These are phyloP conservation scores for Corydoras maculifer DNA, from an alignment of 2,113 vertebrate species.

Conservation along the genomic window DNA sequence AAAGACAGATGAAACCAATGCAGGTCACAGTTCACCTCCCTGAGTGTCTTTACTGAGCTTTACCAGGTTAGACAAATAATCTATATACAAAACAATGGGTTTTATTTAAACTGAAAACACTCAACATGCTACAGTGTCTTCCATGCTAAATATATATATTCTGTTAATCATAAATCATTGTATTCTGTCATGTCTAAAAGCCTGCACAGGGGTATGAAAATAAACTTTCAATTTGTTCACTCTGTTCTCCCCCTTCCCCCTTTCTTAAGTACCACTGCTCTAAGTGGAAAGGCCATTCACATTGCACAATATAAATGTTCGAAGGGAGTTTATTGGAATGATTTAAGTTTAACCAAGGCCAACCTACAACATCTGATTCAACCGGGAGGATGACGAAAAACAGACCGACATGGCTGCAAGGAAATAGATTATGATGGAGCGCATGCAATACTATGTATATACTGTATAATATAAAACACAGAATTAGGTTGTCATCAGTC, in stretches of 20 bases:
- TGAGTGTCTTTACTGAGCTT: constrained; percentile 24
- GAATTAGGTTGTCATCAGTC: background rate
- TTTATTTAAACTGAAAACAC: background rate
- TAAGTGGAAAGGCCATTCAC: background rate
- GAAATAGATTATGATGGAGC: constrained; percentile 6
- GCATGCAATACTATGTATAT: constrained; percentile 2
- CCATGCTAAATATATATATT: background rate
- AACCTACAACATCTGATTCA: constrained; percentile 21
- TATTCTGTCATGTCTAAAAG: constrained; percentile 1
- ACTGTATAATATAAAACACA: background rate
- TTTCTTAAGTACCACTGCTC: background rate
- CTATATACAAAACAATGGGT: background rate
- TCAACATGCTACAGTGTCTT: background rate
- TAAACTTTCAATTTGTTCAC: constrained; percentile 16
- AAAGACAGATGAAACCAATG: constrained; percentile 28
- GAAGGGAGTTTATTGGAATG: constrained; percentile 1
- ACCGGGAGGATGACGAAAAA: constrained; percentile 24
- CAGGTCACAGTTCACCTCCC: constrained; percentile 36
- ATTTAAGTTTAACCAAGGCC: background rate
- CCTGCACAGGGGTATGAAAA: constrained; percentile 6
- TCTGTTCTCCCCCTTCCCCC: constrained; percentile 2
- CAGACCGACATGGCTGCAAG: constrained; percentile 14
- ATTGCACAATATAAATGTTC: constrained; percentile 22
- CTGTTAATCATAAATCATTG: constrained; percentile 5
- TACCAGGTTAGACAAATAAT: constrained; percentile 18